Evolutionary conservation across 2,888 invertebrate genomes (phyloP).

Genomic region (Epistrophella euchroma): DNA sequence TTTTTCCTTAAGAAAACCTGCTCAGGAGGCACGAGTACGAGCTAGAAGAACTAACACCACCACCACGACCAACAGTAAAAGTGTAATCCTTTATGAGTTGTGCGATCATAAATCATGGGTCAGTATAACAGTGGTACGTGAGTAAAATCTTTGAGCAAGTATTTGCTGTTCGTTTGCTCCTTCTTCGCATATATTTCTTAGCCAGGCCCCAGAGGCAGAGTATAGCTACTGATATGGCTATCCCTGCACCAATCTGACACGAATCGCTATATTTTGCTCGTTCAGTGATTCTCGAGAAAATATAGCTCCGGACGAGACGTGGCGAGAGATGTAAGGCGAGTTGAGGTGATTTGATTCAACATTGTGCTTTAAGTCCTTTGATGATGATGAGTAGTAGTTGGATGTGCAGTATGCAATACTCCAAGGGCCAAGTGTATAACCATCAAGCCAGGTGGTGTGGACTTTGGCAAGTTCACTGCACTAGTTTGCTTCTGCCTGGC

Average conservation of each 20-base stretch:
- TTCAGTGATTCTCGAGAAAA: slow-evolving; percentile 72
- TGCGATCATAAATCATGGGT: slow-evolving; percentile 76
- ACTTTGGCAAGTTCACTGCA: slow-evolving; percentile 60
- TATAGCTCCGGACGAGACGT: background rate
- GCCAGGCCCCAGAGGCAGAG: background rate
- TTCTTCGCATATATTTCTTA: slow-evolving; percentile 24
- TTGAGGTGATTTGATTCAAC: slow-evolving; percentile 71
- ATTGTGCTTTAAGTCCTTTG: slow-evolving; percentile 49
- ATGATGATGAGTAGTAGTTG: slow-evolving; percentile 54
- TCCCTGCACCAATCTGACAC: slow-evolving; percentile 52
- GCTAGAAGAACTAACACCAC: slow-evolving; percentile 4
- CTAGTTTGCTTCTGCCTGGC: slow-evolving; percentile 19
- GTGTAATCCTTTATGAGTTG: slow-evolving; percentile 76
- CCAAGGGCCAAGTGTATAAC: slow-evolving; percentile 24
- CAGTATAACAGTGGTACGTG: slow-evolving; percentile 75
- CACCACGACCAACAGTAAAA: slow-evolving; percentile 48
- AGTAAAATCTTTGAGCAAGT: slow-evolving; percentile 66
- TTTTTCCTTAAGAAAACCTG: slow-evolving; percentile 23
- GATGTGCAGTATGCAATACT: slow-evolving; percentile 28
- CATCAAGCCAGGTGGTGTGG: slow-evolving; percentile 33
- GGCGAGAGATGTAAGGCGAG: background rate
- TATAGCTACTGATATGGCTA: slow-evolving; percentile 32
- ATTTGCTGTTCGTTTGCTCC: slow-evolving; percentile 35
- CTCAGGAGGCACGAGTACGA: slow-evolving; percentile 50
- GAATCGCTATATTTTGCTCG: slow-evolving; percentile 71